Base-by-base conservation (phyloP, 2,888 invertebrate species). In the Noctua janthina region DNA sequence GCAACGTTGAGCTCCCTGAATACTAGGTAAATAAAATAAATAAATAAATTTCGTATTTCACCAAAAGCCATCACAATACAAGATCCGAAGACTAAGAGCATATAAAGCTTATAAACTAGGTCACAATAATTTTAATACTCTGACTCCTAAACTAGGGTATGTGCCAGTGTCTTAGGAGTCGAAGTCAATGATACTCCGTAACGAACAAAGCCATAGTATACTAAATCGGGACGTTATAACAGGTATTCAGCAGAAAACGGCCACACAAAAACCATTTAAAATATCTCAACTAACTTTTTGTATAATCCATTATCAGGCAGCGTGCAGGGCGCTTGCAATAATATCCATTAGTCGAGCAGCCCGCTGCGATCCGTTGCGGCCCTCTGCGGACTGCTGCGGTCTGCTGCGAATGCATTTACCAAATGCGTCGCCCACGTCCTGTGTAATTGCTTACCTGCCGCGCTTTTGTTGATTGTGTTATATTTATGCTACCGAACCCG, bases 401-500 rank as follows among this genome's bases (percentile, higher is more conserved):
- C 39, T 43, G 87, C 76, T 76, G 68, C 39, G 74, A 84, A 70
- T 83, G 84, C 87, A 72, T 87, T 79, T 79, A 66, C 72, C 56
- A 67, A 75, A 74, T 39, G 76, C 71, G 74, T 70, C 71, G 72
- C 69, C 43, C 62, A 64, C 49, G 59, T 62, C 43, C 46, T 54
- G 64, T 56, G 71, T 66, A 82, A 82, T 77, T 77, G 76, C 76
- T 83, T 64, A 87, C 78, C 76, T 85, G 78, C 62, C 73, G 46
- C 76, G 87, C 56, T 83, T 78, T 86, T 76, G 64, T 78, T 78
- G 20, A n/a, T 74, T 20, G 20, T 51, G 62, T 74, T 74, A 76
- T 74, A 72, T 69, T 76, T 78, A 17, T 68, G 64, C 43, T n/a
- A 43, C 39, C 35, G 43, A 78, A 72, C 29, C 56, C 46, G 15